Evolutionary conservation across 2,113 vertebrate genomes (phyloP), one percentile per base, ranked within the genome.

Genomic region (Scalopus aquaticus): DNA sequence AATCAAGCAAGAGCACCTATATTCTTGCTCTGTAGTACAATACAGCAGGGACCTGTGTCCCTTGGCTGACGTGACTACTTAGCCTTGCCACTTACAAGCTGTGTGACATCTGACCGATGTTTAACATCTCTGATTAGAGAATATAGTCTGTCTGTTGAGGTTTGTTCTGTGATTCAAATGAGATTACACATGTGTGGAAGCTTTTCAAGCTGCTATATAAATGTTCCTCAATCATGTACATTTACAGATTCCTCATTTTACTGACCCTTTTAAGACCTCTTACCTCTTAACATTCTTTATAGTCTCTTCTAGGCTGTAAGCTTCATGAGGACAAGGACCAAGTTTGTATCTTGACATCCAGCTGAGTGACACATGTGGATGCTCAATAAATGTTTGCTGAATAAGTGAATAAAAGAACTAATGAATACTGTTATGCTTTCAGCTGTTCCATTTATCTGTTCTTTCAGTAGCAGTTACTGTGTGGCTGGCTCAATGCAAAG

Each of bases 81-180:
- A 85, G 35, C 35, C 35, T 42, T 88, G 62, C 30, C 24, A 44
- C 22, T 92, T 62, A 91, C n/a, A 74, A 84, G 49, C 74, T 64
- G 42, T 86, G 35, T 95, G 92, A 97, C 92, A 92, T 96, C 95
- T 87, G 70, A 62, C 10, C 9, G 9, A 62, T 62, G 28, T 62
- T 62, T 62, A 62, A 30, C 28, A 26, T 62, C 60, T 56, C 19
- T 20, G 20, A 56, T 22, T 6, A 90, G 37, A 49, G 28, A 91
- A 62, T 62, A 65, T 51, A 82, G 22, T 26, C 70, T 83, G 37
- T 51, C 56, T 78, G 32, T 5, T 51, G 49, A 93, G 7, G 32
- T 79, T 70, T n/a, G 39, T 87, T 77, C 6, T 11, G 9, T 16
- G 4, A 28, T 46, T 65, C 16, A 26, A 56, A 19, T 91, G 62